Conservation (phyloP, 2,113 vertebrate genomes). For the Raja brachyura region DNA sequence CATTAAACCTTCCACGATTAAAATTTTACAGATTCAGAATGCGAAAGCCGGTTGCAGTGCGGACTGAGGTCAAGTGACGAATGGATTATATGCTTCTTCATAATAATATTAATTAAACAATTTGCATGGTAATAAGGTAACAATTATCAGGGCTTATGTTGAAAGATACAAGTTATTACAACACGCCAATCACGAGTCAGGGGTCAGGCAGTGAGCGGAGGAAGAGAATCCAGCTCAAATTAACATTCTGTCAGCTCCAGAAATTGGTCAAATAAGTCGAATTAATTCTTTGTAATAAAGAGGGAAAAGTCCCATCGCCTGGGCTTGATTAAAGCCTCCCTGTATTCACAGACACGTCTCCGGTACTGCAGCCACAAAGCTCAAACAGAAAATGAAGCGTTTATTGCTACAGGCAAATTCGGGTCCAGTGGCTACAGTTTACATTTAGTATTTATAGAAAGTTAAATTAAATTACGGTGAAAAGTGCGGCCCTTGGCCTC, state of each 20-base stretch:
- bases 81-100: conserved; percentile 99
- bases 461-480: conserved; percentile 75
- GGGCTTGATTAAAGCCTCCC: conserved; percentile 76
- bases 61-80: conserved; percentile 99
- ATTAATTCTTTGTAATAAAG: conserved; percentile 93
- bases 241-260: conserved; percentile 98
- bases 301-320: conserved; percentile 48
- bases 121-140: conserved; percentile 99
- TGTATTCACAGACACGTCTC: conserved; percentile 88
- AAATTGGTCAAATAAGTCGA: conserved; percentile 99
- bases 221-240: conserved; percentile 98
- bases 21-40: conserved; percentile 80
- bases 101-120: conserved; percentile 99
- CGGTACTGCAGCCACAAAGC: conserved; percentile 73
- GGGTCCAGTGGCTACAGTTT: conserved; percentile 80
- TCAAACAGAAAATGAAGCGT: conserved; percentile 76
- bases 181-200: conserved; percentile 97
- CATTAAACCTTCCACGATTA: conserved; percentile 80
- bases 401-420: conserved; percentile 74
- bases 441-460: conserved; percentile 89
- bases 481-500: conserved; percentile 67
- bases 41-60: conserved; percentile 75
- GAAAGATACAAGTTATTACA: conserved; percentile 99
- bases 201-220: conserved; percentile 95
- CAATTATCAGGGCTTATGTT: conserved; percentile 99